phyloP scores from a whole-genome alignment of 1,140 invertebrate species.

The Diuraphis noxia region DNA sequence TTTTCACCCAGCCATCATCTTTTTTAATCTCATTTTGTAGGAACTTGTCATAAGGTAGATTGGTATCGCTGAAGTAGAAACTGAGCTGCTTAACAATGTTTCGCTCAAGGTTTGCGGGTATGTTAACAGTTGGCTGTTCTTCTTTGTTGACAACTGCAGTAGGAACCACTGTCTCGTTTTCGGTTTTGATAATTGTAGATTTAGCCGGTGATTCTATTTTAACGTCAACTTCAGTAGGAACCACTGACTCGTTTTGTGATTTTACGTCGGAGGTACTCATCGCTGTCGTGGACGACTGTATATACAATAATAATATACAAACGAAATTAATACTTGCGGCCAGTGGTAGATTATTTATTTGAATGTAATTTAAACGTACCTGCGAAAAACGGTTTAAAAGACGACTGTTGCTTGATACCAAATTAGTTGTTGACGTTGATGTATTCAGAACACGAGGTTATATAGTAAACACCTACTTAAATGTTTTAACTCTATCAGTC shows the following conservation, averaged over 20 bases:
- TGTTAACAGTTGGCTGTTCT: not conserved
- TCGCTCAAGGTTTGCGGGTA: not conserved
- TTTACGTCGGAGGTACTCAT: not conserved
- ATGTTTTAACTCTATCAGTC: not conserved
- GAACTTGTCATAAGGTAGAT: conserved; percentile 88
- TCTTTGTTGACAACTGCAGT: no score
- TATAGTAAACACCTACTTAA: not conserved
- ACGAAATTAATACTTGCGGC: not conserved
- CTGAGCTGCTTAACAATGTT: conserved; percentile 59
- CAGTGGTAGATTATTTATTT: not conserved
- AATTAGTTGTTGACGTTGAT: not conserved
- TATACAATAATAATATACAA: not conserved
- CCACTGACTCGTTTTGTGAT: not conserved
- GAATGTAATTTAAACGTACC: not conserved
- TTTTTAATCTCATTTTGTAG: conserved; percentile 79
- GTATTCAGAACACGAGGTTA: not conserved
- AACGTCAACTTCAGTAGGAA: not conserved
- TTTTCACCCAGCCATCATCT: conserved; percentile 87
- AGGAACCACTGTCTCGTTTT: not conserved
- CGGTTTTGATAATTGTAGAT: not conserved
- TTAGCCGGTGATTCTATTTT: no score
- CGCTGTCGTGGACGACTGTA: not conserved
- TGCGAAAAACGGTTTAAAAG: not conserved
- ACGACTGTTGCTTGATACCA: not conserved
- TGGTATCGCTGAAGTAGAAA: conserved; percentile 85